Conservation (phyloP, 2,797 vertebrate genomes). For the Argyrosomus regius region DNA sequence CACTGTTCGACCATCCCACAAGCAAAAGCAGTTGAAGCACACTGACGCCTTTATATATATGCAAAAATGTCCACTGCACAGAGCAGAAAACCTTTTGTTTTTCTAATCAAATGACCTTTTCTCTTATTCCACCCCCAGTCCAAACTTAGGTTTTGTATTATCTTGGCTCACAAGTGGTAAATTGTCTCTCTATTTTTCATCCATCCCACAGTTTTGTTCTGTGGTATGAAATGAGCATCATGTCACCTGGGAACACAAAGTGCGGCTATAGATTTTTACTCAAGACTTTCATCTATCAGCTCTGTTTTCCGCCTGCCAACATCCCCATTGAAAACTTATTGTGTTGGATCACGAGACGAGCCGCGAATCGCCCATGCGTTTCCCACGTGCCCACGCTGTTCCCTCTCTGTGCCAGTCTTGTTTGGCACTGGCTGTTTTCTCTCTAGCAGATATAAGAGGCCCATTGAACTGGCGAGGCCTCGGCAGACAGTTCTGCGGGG, state of each 20-base stretch:
- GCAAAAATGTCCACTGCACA: not conserved
- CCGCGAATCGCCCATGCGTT: conserved; percentile 69
- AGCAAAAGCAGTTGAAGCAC: too few species aligned
- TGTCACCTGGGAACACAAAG: conserved; percentile 19
- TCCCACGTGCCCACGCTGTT: conserved; percentile 80
- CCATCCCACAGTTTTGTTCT: conserved; percentile 5
- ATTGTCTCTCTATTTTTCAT: conserved; percentile 4
- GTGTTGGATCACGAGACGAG: conserved; percentile 73
- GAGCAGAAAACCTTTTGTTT: too few species aligned
- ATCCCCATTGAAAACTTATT: conserved; percentile 52
- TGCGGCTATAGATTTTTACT: not conserved
- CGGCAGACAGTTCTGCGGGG: conserved; percentile 66
- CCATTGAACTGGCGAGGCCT: conserved; percentile 69
- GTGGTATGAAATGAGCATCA: not conserved
- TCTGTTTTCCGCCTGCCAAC: conserved; percentile 49
- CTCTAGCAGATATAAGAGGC: conserved; percentile 64
- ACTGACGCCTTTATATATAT: not conserved
- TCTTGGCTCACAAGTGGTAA: not conserved
- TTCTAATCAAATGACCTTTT: not conserved
- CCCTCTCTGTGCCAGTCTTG: conserved; percentile 76
- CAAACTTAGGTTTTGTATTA: not conserved
- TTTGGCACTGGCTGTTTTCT: conserved; percentile 63
- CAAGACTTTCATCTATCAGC: conserved; percentile 19
- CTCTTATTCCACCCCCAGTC: not conserved
- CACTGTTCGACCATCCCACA: not conserved